Evolutionary conservation across 2,113 vertebrate genomes (phyloP).

Genomic region (Okapia johnstoni): DNA sequence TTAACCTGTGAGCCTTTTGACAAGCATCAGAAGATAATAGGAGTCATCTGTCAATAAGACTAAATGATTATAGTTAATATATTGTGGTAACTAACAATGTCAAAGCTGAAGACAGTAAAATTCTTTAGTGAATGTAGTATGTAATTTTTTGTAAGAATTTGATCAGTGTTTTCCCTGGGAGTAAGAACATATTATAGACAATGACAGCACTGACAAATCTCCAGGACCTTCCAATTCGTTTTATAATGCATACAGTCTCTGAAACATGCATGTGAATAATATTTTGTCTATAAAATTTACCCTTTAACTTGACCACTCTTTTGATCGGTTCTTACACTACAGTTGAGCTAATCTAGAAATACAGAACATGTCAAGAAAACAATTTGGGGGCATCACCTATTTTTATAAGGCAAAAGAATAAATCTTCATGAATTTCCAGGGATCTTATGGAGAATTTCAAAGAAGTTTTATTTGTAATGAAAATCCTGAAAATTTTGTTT

Average conservation of each 20-base stretch:
- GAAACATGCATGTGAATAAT: not conserved
- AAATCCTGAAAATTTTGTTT: not conserved
- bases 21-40: not conserved
- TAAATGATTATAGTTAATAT: not conserved
- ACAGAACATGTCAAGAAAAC: not conserved
- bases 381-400: not conserved
- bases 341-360: not conserved
- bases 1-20: not conserved
- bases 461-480: not conserved
- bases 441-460: not conserved
- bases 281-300: not conserved
- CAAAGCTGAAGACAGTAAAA: not conserved
- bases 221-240: not conserved
- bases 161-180: not conserved
- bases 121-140: not conserved
- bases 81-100: not conserved
- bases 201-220: not conserved
- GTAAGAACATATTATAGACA: not conserved
- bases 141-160: not conserved
- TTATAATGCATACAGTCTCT: not conserved
- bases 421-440: not conserved
- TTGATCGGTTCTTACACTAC: not conserved
- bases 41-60: not conserved
- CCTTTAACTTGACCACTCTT: not conserved
- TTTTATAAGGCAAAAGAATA: not conserved